Evolutionary conservation across 2,113 vertebrate species (phyloP).

Genomic region (Cynopterus brachyotis): DNA sequence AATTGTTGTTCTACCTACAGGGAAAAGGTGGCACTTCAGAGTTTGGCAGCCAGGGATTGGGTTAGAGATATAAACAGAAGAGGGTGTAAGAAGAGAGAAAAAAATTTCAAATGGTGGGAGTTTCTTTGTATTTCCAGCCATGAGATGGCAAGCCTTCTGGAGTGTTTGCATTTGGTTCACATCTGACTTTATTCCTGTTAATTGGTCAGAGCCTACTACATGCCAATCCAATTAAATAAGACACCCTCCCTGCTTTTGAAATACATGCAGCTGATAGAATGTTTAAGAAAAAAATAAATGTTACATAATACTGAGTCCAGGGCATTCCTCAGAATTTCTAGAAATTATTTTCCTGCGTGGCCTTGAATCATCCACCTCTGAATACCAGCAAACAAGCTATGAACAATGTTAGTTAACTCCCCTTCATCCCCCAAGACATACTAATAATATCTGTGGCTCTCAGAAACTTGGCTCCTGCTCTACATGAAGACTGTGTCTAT

Average conservation of each 20-base stretch:
- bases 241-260: neutral
- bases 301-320: neutral
- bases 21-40: neutral
- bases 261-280: neutral
- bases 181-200: neutral
- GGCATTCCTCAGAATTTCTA: neutral
- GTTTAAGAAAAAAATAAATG: neutral
- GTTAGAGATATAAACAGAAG: neutral
- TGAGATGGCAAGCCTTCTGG: fast-evolving
- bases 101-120: neutral
- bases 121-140: neutral
- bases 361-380: neutral
- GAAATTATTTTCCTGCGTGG: neutral
- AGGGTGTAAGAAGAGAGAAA: neutral
- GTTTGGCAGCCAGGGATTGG: too few relatives aligned
- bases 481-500: too few relatives aligned
- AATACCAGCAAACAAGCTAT: neutral
- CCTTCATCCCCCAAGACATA: neutral
- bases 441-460: neutral
- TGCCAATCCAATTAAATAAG: neutral
- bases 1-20: neutral
- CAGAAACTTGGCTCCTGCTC: neutral
- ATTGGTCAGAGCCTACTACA: neutral
- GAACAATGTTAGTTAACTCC: too few relatives aligned
- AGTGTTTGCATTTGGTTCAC: neutral